Conservation (phyloP, 2,797 vertebrate genomes). For the Etheostoma perlongum region DNA sequence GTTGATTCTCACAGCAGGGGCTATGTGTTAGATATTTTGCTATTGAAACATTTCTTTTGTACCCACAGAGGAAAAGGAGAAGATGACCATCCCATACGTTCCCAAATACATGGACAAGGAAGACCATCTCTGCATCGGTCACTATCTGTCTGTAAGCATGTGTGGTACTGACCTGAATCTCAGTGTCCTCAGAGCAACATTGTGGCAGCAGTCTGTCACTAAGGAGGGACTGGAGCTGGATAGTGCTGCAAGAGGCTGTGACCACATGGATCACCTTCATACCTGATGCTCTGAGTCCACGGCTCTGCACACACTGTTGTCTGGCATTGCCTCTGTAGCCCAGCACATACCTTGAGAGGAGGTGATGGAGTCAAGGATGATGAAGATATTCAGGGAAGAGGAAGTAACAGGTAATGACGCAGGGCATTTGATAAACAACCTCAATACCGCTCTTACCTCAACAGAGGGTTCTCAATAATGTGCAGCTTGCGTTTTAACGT, state of each 20-base stretch:
- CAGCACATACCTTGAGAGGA: conserved; percentile 89
- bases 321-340: conserved; percentile 90
- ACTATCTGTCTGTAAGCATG: not conserved
- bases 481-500: conserved; percentile 91
- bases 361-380: not conserved
- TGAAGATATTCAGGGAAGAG: not conserved
- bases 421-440: not conserved
- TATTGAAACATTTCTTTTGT: no score
- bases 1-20: no score
- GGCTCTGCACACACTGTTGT: conserved; percentile 84
- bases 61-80: no score
- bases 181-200: conserved; percentile 81
- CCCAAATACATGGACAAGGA: no score
- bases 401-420: not conserved
- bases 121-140: no score
- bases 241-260: conserved; percentile 79
- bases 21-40: no score
- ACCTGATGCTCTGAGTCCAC: conserved; percentile 83
- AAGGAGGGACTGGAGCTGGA: conserved; percentile 87
- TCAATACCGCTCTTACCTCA: conserved; percentile 85
- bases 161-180: conserved; percentile 87
- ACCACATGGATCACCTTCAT: conserved; percentile 90
- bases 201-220: conserved; percentile 87
- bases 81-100: no score
- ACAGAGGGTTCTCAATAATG: conserved; percentile 94